Conservation (phyloP, 2,888 invertebrate genomes). For the Girardia tigrina region DNA sequence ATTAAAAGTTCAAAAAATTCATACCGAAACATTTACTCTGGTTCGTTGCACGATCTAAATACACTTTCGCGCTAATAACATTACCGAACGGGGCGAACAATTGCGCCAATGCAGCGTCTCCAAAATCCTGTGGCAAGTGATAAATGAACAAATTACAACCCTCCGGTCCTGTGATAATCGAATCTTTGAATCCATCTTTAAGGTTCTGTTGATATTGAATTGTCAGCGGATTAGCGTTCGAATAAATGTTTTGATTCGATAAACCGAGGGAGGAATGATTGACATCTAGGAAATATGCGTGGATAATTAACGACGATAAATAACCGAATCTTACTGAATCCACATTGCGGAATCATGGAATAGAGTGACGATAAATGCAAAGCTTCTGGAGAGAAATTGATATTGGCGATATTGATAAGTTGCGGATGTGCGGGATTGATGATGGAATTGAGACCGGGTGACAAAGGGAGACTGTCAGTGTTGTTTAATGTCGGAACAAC, state of each 20-base stretch:
- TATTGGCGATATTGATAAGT: background rate
- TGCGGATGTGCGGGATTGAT: background rate
- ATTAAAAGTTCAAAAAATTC: too few species aligned
- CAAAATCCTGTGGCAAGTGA: constrained; percentile 98
- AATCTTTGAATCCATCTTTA: constrained; percentile 18
- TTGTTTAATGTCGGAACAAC: background rate
- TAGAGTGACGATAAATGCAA: constrained; percentile 13
- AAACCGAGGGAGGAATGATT: background rate
- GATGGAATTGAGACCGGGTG: background rate
- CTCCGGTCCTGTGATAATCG: constrained; percentile 66
- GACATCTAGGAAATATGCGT: background rate
- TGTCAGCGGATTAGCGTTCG: background rate
- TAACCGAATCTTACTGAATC: background rate
- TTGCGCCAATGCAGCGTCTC: constrained; percentile 95
- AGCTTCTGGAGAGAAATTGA: constrained; percentile 11
- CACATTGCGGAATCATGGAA: constrained; percentile 5
- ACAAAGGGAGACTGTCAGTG: background rate
- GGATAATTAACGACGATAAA: background rate
- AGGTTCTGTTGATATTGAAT: background rate
- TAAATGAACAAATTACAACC: constrained; percentile 99
- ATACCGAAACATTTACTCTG: constrained; percentile 99
- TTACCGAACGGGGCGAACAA: constrained; percentile 99
- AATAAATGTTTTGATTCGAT: constrained; percentile 1
- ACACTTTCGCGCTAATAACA: constrained; percentile 98
- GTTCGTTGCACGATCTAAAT: constrained; percentile 97